Percentiles rank a stretch among this genome's conserved stretches.
phyloP scores from a whole-genome alignment of 2,797 vertebrate species.

The Macroramphosus scolopax region DNA sequence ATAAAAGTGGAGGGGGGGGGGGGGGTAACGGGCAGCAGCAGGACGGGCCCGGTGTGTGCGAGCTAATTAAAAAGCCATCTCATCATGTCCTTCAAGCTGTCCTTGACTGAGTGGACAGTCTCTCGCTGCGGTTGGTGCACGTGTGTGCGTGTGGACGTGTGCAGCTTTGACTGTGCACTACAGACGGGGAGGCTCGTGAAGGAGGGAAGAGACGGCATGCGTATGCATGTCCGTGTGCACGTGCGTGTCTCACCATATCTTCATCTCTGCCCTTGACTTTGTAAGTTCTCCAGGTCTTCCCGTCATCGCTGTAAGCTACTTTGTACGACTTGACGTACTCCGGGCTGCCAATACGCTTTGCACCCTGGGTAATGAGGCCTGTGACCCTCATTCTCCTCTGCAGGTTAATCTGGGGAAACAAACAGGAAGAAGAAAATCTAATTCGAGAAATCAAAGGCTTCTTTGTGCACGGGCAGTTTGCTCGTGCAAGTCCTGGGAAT shows the following conservation, averaged over 20 bases:
- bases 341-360: constrained; percentile 96
- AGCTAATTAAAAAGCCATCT: constrained; percentile 79
- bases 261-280: constrained; percentile 94
- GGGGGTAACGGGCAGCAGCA: too few species aligned
- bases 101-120: constrained; percentile 64
- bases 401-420: constrained; percentile 88
- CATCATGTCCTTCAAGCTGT: constrained; percentile 70
- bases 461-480: background rate
- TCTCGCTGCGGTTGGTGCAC: constrained; percentile 32
- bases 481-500: constrained; percentile 32
- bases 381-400: constrained; percentile 98
- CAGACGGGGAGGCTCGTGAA: constrained; percentile 9
- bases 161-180: constrained; percentile 25
- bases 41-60: constrained; percentile 66
- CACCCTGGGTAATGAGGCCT: constrained; percentile 97
- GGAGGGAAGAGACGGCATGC: constrained; percentile 18
- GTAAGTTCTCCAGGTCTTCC: constrained; percentile 93
- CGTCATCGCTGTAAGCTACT: constrained; percentile 95
- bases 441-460: constrained; percentile 19
- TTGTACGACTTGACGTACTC: constrained; percentile 99
- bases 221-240: background rate
- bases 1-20: constrained; percentile 67
- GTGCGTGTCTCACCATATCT: constrained; percentile 87
- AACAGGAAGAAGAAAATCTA: constrained; percentile 7
- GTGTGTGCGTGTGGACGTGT: constrained; percentile 15